Percentiles rank a stretch among this genome's conserved stretches.
Evolutionary conservation across 2,113 vertebrate genomes (phyloP).

Genomic region (Raphicerus campestris): DNA sequence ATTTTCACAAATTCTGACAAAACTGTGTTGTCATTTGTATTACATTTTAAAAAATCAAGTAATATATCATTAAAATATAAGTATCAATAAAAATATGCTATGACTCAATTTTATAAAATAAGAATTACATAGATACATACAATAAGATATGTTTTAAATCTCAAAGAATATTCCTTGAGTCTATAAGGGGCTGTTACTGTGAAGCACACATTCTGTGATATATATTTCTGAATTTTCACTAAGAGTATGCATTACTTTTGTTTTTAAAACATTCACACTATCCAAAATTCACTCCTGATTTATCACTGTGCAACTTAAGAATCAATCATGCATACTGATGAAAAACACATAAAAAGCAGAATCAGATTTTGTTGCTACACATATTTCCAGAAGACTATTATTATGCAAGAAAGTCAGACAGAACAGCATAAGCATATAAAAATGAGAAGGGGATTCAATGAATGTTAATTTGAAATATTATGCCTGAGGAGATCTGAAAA

Average conservation of each 20-base stretch:
- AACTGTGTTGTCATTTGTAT: background rate
- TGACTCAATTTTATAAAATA: background rate
- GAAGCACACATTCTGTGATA: background rate
- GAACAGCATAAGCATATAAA: background rate
- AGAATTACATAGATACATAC: background rate
- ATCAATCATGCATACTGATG: background rate
- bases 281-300: slow-evolving; percentile 21
- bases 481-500: background rate
- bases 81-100: background rate
- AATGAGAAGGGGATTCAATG: background rate
- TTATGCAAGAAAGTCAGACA: background rate
- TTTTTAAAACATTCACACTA: slow-evolving; percentile 23
- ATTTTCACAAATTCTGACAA: background rate
- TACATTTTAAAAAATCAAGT: background rate
- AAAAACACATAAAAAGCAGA: slow-evolving; percentile 18
- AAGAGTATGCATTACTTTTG: background rate
- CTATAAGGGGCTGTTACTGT: background rate
- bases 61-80: background rate
- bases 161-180: background rate
- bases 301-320: slow-evolving; percentile 1
- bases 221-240: background rate
- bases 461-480: background rate
- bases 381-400: background rate
- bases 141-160: background rate
- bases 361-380: background rate